phyloP scores from a whole-genome alignment of 2,113 vertebrate species.

The Campylomormyrus tamandua region DNA sequence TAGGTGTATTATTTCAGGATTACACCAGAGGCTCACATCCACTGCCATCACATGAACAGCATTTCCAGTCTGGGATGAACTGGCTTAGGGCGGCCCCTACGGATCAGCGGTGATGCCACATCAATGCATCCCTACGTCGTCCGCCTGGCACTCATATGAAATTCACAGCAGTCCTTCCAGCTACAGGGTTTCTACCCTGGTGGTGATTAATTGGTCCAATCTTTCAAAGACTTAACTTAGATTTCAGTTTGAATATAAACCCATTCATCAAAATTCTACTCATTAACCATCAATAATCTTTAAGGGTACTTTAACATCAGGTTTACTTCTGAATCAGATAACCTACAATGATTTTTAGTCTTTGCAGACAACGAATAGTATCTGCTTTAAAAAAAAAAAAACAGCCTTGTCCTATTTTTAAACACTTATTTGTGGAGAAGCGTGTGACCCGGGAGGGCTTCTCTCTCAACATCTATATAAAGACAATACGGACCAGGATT shows the following conservation, averaged over 20 bases:
- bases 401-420: not conserved
- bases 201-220: not conserved
- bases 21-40: not conserved
- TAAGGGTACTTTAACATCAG: not conserved
- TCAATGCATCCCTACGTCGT: not conserved
- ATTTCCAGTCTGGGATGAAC: not conserved
- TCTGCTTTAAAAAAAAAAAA: not conserved
- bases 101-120: not conserved
- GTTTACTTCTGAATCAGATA: not conserved
- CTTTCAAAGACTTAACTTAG: not conserved
- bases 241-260: not conserved
- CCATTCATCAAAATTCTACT: not conserved
- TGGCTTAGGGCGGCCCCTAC: not conserved
- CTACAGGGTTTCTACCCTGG: not conserved
- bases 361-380: not conserved
- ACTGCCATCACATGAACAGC: not conserved
- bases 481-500: not conserved
- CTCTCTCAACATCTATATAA: not conserved
- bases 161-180: not conserved
- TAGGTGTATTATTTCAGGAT: not conserved
- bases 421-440: not conserved
- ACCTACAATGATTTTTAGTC: not conserved
- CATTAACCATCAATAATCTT: not conserved
- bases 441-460: not conserved
- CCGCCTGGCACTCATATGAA: not conserved